Conservation (phyloP, 1,140 invertebrate species). For the Contarinia nasturtii region DNA sequence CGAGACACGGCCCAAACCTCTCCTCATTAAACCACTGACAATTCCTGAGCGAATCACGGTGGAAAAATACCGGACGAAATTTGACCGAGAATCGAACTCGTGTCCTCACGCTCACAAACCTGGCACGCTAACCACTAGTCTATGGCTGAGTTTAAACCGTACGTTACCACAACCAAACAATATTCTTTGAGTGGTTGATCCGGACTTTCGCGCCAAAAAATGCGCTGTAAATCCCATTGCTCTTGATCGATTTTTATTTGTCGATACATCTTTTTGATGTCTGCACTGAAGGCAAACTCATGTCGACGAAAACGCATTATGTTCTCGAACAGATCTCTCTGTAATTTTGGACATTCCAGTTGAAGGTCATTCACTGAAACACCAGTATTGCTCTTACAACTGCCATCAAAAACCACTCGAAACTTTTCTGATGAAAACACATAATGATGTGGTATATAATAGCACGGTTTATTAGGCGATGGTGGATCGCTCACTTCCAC, state of each 20-base stretch:
- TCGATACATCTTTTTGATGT: constrained; percentile 24
- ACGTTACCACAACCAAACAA: constrained; percentile 12
- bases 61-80: too few species aligned
- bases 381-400: constrained; percentile 9
- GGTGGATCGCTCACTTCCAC: too few species aligned
- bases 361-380: constrained; percentile 20
- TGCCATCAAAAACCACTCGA: constrained; percentile 3
- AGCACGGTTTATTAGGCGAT: too few species aligned
- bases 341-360: constrained; percentile 17
- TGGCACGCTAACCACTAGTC: too few species aligned
- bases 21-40: too few species aligned
- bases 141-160: too few species aligned
- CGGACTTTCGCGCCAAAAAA: constrained; percentile 19
- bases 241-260: constrained; percentile 13
- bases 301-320: constrained; percentile 21
- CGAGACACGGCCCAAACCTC: too few species aligned
- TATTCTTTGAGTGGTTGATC: constrained; percentile 6
- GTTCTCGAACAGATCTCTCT: constrained; percentile 22
- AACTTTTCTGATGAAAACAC: background rate
- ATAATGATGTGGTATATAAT: background rate
- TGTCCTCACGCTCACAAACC: too few species aligned
- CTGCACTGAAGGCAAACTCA: constrained; percentile 14
- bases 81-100: too few species aligned
- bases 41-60: too few species aligned
- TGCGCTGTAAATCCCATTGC: constrained; percentile 19